Base-by-base conservation (phyloP, 1,140 invertebrate genomes). In the Goniozus legneri region DNA sequence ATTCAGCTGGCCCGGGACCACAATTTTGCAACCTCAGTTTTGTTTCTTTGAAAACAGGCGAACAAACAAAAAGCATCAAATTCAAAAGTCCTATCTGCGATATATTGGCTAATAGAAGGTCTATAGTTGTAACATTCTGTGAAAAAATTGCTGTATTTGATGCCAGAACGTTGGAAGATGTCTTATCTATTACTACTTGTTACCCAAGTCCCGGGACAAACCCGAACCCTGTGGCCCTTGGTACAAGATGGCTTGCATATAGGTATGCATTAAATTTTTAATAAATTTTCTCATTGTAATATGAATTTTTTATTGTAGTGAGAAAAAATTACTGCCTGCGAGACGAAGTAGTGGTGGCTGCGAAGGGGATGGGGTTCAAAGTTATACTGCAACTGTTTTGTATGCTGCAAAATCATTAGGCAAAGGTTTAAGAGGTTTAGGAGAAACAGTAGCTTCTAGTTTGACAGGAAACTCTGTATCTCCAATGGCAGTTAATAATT, bases 341-440 rank as follows among this genome's bases (percentile, higher is more conserved):
- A 88, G 90, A 67, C 83, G 91, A 59, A 94, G 91, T 67, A 88
- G 86, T 63, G 93, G 92, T 3, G 93, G 93, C 2, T 87, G 85
- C 69, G 85, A 87, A 69, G 83, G 82, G 62, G 73, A 76, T 76
- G 82, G 84, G 14, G 81, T 89, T 8, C 87, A 91, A 61, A 96
- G 93, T 57, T 97, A 97, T 65, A 95, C 94, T 39, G 93, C 95
- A 1, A 95, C 92, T 1, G 89, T 97, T 35, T 81, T 98, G 12
- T 93, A 95, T 74, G 94, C 94, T 15, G 95, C 95, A 15, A 97
- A 97, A 76, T 93, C 86, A 13, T 73, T 93, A 7, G 88, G 89
- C 19, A 89, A 90, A 67, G 90, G 90, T 6, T 65, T 92, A 12
- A 81, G 87, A 2, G 92, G 93, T 38, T 79, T 98, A 46, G 89